Evolutionary conservation across 2,888 invertebrate species (phyloP).

Genomic region (Drosophila infuscata): DNA sequence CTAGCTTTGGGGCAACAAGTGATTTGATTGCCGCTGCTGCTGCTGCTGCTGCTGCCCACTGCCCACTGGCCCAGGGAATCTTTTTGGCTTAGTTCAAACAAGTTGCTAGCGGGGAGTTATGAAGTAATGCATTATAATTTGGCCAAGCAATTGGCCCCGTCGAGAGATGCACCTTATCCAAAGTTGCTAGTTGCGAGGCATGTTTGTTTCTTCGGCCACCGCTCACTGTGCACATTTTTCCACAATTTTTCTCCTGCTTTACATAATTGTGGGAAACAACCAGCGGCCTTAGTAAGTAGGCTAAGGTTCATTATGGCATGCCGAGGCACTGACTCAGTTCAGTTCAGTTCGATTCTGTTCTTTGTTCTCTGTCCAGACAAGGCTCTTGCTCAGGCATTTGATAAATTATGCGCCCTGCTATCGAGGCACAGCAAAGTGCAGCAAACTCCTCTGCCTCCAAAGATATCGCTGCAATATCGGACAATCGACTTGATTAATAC

Average conservation of each 20-base stretch:
- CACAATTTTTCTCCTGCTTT: constrained; percentile 62
- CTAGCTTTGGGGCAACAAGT: constrained; percentile 80
- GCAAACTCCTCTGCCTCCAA: constrained; percentile 22
- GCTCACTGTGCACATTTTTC: constrained; percentile 57
- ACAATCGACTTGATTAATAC: constrained; percentile 79
- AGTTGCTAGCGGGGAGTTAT: constrained; percentile 79
- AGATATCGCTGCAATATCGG: constrained; percentile 68
- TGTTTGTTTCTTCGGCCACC: constrained; percentile 65
- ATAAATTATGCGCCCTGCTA: constrained; percentile 69
- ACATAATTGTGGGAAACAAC: constrained; percentile 81
- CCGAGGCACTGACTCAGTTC: constrained; percentile 73
- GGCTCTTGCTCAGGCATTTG: constrained; percentile 47
- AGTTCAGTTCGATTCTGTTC: constrained; percentile 1
- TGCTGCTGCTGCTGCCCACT: constrained; percentile 29
- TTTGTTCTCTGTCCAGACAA: constrained; percentile 10
- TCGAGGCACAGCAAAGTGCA: constrained; percentile 67
- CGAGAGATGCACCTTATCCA: constrained; percentile 75
- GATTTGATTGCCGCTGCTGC: constrained; percentile 70
- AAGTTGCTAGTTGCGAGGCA: constrained; percentile 44
- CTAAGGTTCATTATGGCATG: constrained; percentile 80
- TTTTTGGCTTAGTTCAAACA: constrained; percentile 74
- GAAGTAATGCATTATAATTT: constrained; percentile 82
- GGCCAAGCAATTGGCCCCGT: constrained; percentile 63
- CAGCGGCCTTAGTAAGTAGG: constrained; percentile 78
- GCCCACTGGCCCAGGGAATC: constrained; percentile 59